Conservation (phyloP, 2,888 invertebrate species). For the Caenorhabditis uteleia region DNA sequence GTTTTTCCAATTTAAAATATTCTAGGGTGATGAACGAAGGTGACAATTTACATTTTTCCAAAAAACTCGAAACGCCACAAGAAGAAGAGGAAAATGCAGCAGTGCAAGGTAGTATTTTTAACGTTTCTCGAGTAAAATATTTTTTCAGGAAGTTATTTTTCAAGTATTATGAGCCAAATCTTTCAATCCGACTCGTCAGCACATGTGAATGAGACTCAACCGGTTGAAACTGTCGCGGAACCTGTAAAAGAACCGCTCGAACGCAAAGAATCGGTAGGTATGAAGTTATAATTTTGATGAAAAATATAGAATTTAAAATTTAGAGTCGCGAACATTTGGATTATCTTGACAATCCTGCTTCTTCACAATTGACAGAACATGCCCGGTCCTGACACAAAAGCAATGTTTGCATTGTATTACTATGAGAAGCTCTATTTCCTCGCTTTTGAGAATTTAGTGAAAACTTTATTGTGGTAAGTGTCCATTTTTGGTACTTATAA, state of each 20-base stretch:
- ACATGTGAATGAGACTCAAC: constrained; percentile 7
- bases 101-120: not conserved
- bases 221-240: not conserved
- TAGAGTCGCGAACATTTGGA: constrained; percentile 75
- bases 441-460: constrained; percentile 82
- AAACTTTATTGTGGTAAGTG: constrained; percentile 73
- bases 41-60: constrained; percentile 27
- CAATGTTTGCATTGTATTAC: constrained; percentile 80
- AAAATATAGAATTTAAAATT: not conserved
- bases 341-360: constrained; percentile 80
- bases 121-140: not conserved
- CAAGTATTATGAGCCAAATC: constrained; percentile 31
- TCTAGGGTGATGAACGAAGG: constrained; percentile 25
- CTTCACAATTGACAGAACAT: constrained; percentile 57
- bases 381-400: constrained; percentile 17
- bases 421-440: constrained; percentile 90
- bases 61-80: constrained; percentile 28
- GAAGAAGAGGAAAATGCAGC: constrained; percentile 23
- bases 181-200: constrained; percentile 22
- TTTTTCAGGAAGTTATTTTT: constrained; percentile 30
- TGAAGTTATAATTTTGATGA: not conserved
- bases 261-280: constrained; percentile 27
- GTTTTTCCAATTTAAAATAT: no score
- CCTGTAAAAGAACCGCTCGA: constrained; percentile 11
- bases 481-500: not conserved